Percentiles rank a stretch among this genome's conserved stretches.
Evolutionary conservation across 1,140 invertebrate genomes (phyloP).

Genomic region (Akabosia matsudoensis): DNA sequence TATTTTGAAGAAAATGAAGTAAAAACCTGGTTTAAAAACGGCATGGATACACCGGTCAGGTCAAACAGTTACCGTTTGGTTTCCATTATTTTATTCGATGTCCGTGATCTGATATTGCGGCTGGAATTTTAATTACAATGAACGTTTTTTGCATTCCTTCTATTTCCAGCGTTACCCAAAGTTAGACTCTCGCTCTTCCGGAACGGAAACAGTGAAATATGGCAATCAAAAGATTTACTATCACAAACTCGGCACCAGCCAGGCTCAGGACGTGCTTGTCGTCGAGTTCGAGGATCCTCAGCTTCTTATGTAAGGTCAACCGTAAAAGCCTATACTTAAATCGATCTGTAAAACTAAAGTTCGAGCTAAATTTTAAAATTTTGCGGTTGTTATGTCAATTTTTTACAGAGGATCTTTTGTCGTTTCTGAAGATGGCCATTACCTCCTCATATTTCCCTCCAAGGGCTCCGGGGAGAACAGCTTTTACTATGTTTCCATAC

Average conservation of each 20-base stretch:
- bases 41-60: no score
- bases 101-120: no score
- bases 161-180: background rate
- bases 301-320: constrained; percentile 57
- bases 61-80: no score
- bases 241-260: constrained; percentile 59
- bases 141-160: no score
- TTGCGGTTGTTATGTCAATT: constrained; percentile 42
- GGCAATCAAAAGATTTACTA: constrained; percentile 63
- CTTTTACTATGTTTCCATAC: constrained; percentile 74
- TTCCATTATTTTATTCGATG: no score
- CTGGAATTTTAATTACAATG: no score
- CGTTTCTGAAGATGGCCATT: constrained; percentile 80
- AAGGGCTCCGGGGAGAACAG: constrained; percentile 81
- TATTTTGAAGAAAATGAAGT: no score
- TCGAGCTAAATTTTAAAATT: background rate
- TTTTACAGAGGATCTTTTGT: constrained; percentile 62
- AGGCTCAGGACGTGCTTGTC: constrained; percentile 59
- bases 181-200: constrained; percentile 53
- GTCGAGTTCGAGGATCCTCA: constrained; percentile 60
- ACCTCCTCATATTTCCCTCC: constrained; percentile 74
- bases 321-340: no score
- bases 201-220: constrained; percentile 57
- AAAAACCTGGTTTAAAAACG: no score
- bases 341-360: background rate